Conservation (phyloP, 2,888 invertebrate genomes). For the Allophyes oxyacanthae region DNA sequence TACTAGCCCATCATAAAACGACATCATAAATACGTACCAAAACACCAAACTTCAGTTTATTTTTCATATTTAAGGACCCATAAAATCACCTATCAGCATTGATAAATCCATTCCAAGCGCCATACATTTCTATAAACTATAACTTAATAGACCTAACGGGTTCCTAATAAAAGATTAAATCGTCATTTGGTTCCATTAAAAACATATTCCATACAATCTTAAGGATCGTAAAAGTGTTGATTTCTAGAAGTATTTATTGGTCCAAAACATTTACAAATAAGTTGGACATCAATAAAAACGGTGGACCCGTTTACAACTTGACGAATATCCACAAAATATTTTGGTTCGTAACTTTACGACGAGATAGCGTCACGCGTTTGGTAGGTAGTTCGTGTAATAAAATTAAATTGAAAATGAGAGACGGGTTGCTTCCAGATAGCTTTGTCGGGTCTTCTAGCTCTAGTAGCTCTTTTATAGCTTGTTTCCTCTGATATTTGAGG, state of each 20-base stretch:
- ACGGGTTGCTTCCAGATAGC: slow-evolving; percentile 51
- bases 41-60: slow-evolving; percentile 25
- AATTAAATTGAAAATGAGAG: slow-evolving; percentile 56
- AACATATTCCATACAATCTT: slow-evolving; percentile 59
- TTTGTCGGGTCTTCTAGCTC: slow-evolving; percentile 49
- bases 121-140: slow-evolving; percentile 42
- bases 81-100: slow-evolving; percentile 40
- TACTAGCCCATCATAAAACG: slow-evolving; percentile 16
- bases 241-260: slow-evolving; percentile 62
- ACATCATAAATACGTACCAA: slow-evolving; percentile 6
- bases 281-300: slow-evolving; percentile 72
- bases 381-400: slow-evolving; percentile 56
- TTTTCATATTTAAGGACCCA: slow-evolving; percentile 46
- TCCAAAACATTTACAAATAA: slow-evolving; percentile 74
- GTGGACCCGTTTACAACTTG: slow-evolving; percentile 72
- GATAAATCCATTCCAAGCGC: slow-evolving; percentile 50
- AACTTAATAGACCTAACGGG: slow-evolving; percentile 54
- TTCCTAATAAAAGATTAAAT: slow-evolving; percentile 62
- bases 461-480: slow-evolving; percentile 43
- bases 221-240: slow-evolving; percentile 65
- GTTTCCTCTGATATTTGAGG: too few species aligned
- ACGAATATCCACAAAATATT: slow-evolving; percentile 66
- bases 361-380: slow-evolving; percentile 53
- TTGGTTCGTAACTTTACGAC: slow-evolving; percentile 60
- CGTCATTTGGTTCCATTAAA: slow-evolving; percentile 65